Evolutionary conservation across 2,797 vertebrate species (phyloP).

Genomic region (Anableps anableps): DNA sequence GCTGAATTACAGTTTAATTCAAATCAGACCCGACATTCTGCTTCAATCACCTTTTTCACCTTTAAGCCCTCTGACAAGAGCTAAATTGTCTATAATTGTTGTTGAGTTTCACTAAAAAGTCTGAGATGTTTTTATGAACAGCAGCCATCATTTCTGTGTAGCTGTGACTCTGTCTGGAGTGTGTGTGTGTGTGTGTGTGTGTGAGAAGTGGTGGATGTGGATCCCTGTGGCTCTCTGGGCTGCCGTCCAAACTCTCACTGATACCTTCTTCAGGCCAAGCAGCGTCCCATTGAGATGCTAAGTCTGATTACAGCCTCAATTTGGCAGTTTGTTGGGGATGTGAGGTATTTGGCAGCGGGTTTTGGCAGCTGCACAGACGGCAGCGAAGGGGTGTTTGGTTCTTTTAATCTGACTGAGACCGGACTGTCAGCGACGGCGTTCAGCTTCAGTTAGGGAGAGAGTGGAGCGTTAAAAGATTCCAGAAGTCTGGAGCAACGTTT

Average conservation of each 20-base stretch:
- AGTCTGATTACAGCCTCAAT: conserved; percentile 39
- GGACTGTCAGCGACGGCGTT: conserved; percentile 1
- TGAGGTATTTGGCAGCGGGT: conserved; percentile 8
- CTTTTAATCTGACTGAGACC: conserved; percentile 29
- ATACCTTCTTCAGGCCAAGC: conserved; percentile 20
- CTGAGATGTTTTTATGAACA: conserved; percentile 10
- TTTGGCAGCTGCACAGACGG: conserved; percentile 26
- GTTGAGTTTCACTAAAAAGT: neutral
- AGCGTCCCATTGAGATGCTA: conserved; percentile 21
- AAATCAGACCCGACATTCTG: neutral
- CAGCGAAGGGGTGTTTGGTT: conserved; percentile 7
- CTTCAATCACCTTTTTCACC: too few species aligned
- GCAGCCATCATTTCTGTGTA: conserved; percentile 24
- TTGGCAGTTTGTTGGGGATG: conserved; percentile 27
- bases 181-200: too few species aligned
- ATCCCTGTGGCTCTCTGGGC: conserved; percentile 55
- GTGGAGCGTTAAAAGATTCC: neutral
- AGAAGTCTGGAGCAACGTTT: conserved; percentile 23
- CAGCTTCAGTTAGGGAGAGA: conserved; percentile 5
- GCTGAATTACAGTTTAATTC: neutral
- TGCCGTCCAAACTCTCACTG: conserved; percentile 34
- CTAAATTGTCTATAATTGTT: neutral
- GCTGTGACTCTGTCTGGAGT: conserved; percentile 26
- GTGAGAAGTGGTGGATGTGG: conserved; percentile 30
- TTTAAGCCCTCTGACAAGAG: neutral